Percentiles rank a stretch among this genome's conserved stretches.
Conservation (phyloP, 2,888 invertebrate species). For the Drosophila mettleri region DNA sequence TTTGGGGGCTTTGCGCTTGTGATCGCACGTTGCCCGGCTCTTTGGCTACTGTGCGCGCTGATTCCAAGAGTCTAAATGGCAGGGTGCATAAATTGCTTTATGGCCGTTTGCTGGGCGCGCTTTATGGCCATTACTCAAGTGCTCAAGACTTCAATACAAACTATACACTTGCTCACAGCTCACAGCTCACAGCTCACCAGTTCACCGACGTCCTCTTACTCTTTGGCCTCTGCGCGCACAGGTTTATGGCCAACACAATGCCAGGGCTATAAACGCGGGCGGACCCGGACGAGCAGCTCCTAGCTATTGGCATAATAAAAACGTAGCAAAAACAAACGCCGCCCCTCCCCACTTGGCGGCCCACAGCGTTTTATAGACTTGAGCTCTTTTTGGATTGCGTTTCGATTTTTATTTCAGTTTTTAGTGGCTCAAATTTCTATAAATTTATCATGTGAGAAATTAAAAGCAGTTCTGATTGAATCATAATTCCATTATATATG, state of each 20-base stretch:
- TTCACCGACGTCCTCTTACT: constrained; percentile 5
- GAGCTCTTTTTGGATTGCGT: constrained; percentile 62
- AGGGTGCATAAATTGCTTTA: constrained; percentile 79
- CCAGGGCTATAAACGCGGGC: constrained; percentile 72
- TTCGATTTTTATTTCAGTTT: constrained; percentile 57
- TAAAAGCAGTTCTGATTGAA: constrained; percentile 75
- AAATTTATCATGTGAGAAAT: constrained; percentile 76
- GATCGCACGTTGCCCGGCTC: constrained; percentile 26
- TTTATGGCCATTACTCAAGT: constrained; percentile 81
- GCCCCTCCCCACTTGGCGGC: not conserved
- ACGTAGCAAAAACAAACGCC: constrained; percentile 66
- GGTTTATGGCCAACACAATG: constrained; percentile 68
- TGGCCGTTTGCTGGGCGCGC: constrained; percentile 70
- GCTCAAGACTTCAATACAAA: constrained; percentile 64
- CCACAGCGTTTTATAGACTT: constrained; percentile 51
- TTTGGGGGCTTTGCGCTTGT: constrained; percentile 17
- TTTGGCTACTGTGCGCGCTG: constrained; percentile 74
- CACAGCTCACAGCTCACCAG: constrained; percentile 8
- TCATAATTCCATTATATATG: constrained; percentile 62
- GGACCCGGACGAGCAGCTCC: constrained; percentile 48
- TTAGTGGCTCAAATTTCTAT: constrained; percentile 71
- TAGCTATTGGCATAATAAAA: constrained; percentile 77
- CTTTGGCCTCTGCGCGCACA: constrained; percentile 22
- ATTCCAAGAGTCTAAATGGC: constrained; percentile 72
- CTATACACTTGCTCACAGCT: constrained; percentile 13